A percentile compares a stretch with the other conserved stretches of the same genome.
Conservation (phyloP, 2,113 vertebrate species). For the Anseranas semipalmata region DNA sequence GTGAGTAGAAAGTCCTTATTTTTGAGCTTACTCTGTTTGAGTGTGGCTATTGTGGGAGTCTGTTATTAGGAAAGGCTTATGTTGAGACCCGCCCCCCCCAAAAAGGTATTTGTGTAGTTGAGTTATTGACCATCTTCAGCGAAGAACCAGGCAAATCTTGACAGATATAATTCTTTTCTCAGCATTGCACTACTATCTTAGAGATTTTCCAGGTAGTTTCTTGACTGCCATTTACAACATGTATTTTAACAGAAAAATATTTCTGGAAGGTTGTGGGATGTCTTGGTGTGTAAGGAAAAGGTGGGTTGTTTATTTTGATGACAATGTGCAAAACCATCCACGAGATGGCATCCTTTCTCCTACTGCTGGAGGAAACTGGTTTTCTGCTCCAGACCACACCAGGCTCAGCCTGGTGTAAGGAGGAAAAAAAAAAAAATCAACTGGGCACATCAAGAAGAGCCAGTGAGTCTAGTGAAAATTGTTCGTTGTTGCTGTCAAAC, state of each 20-base stretch:
- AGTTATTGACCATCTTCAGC: background rate
- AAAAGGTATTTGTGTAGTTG: background rate
- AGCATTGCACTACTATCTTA: background rate
- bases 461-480: background rate
- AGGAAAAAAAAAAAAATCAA: background rate
- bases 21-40: background rate
- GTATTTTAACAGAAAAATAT: background rate
- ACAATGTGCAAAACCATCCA: background rate
- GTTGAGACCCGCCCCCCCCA: too few relatives aligned
- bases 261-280: background rate
- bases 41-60: background rate
- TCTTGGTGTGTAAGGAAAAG: background rate
- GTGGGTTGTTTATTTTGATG: rapidly evolving
- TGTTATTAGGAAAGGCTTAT: background rate
- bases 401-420: background rate
- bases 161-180: background rate
- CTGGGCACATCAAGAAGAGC: background rate
- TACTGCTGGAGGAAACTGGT: background rate
- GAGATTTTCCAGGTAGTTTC: background rate
- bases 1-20: background rate
- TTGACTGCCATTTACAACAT: background rate
- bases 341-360: conserved; percentile 37
- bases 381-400: background rate
- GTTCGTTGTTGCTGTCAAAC: rapidly evolving
- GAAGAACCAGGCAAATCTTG: background rate